Conservation (phyloP, 2,113 vertebrate species). For the Sylvilagus bachmani region DNA sequence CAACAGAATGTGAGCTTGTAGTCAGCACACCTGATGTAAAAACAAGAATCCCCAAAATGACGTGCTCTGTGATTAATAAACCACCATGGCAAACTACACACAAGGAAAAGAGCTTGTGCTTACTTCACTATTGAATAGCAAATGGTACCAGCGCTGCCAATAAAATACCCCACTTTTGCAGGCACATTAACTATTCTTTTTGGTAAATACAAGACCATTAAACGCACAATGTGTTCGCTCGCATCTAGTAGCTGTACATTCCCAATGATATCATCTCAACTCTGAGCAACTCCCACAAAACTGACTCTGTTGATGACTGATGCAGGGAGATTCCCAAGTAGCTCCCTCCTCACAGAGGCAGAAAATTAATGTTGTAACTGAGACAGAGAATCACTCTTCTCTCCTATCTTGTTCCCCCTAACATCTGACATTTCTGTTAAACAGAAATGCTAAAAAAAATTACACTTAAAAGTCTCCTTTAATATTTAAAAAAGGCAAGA, state of each 20-base stretch:
- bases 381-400: slow-evolving; percentile 41
- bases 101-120: background rate
- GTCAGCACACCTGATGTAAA: slow-evolving; percentile 33
- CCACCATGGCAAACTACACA: background rate
- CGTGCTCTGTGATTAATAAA: slow-evolving; percentile 37
- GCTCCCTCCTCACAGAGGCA: background rate
- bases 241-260: background rate
- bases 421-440: slow-evolving; percentile 8
- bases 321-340: background rate
- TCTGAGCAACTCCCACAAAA: background rate
- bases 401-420: slow-evolving; percentile 20
- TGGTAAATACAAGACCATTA: slow-evolving; percentile 1
- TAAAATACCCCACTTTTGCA: slow-evolving; percentile 24
- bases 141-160: background rate
- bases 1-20: slow-evolving; percentile 6
- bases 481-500: slow-evolving; percentile 31
- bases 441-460: slow-evolving; percentile 52
- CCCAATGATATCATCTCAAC: background rate
- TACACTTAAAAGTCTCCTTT: slow-evolving; percentile 57
- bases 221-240: background rate
- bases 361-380: slow-evolving; percentile 21
- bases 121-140: background rate
- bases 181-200: slow-evolving; percentile 11
- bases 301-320: background rate
- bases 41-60: slow-evolving; percentile 39